A percentile compares a stretch with the other conserved stretches of the same genome.
Evolutionary conservation across 2,888 invertebrate genomes (phyloP).

Genomic region (Sinentomon sp.): DNA sequence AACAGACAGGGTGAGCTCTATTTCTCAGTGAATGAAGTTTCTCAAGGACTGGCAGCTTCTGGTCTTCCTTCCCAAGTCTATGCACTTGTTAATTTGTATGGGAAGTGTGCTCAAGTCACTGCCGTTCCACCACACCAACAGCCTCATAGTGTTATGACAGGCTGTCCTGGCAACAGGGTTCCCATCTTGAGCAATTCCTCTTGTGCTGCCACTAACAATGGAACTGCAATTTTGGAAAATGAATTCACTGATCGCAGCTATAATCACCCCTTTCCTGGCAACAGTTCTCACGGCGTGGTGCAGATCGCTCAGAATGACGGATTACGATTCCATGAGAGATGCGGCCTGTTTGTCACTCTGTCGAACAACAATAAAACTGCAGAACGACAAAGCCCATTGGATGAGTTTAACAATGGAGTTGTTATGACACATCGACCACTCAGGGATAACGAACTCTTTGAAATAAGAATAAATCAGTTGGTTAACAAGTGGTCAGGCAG

Average conservation of each 20-base stretch:
- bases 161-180: too few species aligned
- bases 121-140: too few species aligned
- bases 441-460: constrained; percentile 66
- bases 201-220: background rate
- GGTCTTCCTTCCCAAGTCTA: constrained; percentile 44
- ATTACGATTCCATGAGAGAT: constrained; percentile 58
- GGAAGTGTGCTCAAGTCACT: constrained; percentile 55
- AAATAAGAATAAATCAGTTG: constrained; percentile 51
- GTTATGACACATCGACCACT: constrained; percentile 78
- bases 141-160: too few species aligned
- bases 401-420: constrained; percentile 87
- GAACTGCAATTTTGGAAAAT: constrained; percentile 1
- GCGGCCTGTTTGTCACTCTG: constrained; percentile 61
- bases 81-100: constrained; percentile 54
- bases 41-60: constrained; percentile 59
- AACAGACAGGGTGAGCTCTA: constrained; percentile 39
- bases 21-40: constrained; percentile 64
- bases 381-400: constrained; percentile 57
- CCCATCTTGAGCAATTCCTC: background rate
- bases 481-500: constrained; percentile 90
- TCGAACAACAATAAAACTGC: constrained; percentile 51
- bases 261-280: background rate
- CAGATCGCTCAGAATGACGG: constrained; percentile 26
- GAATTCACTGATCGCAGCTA: background rate
- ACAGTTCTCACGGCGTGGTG: constrained; percentile 9